Base-by-base conservation (phyloP, 2,888 invertebrate genomes). In the Psococerastis gibbosa region DNA sequence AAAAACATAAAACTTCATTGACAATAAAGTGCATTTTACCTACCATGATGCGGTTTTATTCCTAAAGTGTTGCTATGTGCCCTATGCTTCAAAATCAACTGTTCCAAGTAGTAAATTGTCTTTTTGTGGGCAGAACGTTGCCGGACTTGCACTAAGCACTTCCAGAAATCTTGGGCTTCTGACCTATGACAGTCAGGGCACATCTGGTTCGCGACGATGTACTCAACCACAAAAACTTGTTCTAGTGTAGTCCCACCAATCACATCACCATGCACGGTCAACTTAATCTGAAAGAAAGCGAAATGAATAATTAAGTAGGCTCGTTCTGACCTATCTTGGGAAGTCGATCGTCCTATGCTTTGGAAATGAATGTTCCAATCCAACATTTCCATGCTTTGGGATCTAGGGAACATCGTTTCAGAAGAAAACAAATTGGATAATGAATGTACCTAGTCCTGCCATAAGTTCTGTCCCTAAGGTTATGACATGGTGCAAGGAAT, bases 161-260 rank as follows among this genome's bases (percentile, higher is more conserved):
- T 79, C 98, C 98, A 98, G 58, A 77, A 98, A 63, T 98, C 84
- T 60, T 99, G 92, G 0, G 97, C 97, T 62, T 99, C 97, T 0
- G 81, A 75, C 13, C 94, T 75, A 60, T 97, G 95, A 60, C 98
- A 99, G 46, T 92, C 89, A 57, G 87, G 84, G 61, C 98, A 99
- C 87, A 97, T 92, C 61, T 94, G 92, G 65, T 83, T 78, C 54
- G 78, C 78, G 1, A 95, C 72, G 1, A 76, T 75, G 59, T 81
- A 99, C 59, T 98, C 97, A 2, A 98, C 91, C 32, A 94, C 70
- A 58, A 97, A 95, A 3, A 87, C 78, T 65, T 99, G 97, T 58
- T 98, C 87, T 11, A 97, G 66, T 6, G 91, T 73, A 2, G 92
- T 79, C 35, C 88, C 91, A 18, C 85, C 83, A 56, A 87, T 68